Evolutionary conservation across 1,140 invertebrate species (phyloP).

Genomic region (Drosophila aff.): DNA sequence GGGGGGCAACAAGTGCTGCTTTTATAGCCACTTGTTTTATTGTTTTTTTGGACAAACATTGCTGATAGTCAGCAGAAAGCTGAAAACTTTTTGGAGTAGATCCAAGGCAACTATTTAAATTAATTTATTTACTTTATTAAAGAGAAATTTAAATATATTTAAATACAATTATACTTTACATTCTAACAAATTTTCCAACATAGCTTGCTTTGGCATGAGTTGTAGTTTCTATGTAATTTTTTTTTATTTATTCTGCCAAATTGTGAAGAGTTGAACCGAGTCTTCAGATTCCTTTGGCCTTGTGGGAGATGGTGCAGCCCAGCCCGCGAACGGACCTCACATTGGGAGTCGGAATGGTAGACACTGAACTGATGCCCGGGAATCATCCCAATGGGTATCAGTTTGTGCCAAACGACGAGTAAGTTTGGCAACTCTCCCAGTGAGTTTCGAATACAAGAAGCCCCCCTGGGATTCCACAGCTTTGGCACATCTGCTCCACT

Average conservation of each 20-base stretch:
- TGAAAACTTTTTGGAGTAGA: background rate
- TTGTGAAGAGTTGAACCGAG: background rate
- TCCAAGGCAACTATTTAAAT: background rate
- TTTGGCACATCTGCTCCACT: too few species aligned
- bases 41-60: constrained; percentile 15
- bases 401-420: background rate
- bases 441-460: background rate
- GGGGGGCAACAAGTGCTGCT: constrained; percentile 60
- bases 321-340: background rate
- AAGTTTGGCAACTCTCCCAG: background rate
- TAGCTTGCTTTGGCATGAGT: background rate
- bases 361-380: background rate
- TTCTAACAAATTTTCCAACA: background rate
- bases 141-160: background rate
- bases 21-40: constrained; percentile 44
- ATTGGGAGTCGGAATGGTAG: too few species aligned
- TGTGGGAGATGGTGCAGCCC: background rate
- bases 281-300: background rate
- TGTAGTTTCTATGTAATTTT: background rate
- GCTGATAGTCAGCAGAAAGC: constrained; percentile 14
- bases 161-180: background rate
- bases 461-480: background rate
- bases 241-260: background rate
- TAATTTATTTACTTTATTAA: too few species aligned
- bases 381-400: background rate